Conservation (phyloP, 1,140 invertebrate genomes). For the Drosophila mayri region DNA sequence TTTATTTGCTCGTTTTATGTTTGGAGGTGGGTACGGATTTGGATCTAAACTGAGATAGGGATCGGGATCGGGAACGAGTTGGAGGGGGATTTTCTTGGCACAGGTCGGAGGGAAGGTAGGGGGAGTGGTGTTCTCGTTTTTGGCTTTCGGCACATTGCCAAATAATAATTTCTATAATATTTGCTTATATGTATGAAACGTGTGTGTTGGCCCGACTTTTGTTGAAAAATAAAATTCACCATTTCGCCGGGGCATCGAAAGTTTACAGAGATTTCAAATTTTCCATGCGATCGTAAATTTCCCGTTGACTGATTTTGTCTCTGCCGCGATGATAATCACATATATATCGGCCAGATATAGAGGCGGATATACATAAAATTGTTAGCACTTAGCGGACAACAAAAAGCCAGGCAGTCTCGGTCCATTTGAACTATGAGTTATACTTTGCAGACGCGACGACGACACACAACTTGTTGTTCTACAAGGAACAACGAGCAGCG, state of each 20-base stretch:
- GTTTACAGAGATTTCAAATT: conserved; percentile 65
- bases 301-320: conserved; percentile 72
- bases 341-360: conserved; percentile 44
- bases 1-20: conserved; percentile 68
- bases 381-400: conserved; percentile 50
- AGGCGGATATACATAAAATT: background rate
- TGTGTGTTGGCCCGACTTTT: conserved; percentile 43
- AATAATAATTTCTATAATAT: conserved; percentile 78
- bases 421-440: conserved; percentile 72
- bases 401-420: conserved; percentile 32
- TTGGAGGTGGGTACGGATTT: conserved; percentile 19
- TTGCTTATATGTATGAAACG: conserved; percentile 42
- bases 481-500: conserved; percentile 19
- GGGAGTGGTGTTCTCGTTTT: conserved; percentile 20
- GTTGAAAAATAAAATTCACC: conserved; percentile 61
- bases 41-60: background rate
- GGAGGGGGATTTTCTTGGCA: conserved; percentile 2
- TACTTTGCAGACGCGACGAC: conserved; percentile 69
- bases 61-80: background rate
- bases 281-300: conserved; percentile 75
- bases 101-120: background rate
- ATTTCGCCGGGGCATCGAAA: conserved; percentile 44
- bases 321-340: conserved; percentile 45
- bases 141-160: conserved; percentile 61
- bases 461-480: conserved; percentile 60